A percentile compares a stretch with the other conserved stretches of the same genome.
These are phyloP conservation scores for Rhimphoctona megacephalus DNA, from an alignment of 2,888 invertebrate species.

Conservation along the genomic window DNA sequence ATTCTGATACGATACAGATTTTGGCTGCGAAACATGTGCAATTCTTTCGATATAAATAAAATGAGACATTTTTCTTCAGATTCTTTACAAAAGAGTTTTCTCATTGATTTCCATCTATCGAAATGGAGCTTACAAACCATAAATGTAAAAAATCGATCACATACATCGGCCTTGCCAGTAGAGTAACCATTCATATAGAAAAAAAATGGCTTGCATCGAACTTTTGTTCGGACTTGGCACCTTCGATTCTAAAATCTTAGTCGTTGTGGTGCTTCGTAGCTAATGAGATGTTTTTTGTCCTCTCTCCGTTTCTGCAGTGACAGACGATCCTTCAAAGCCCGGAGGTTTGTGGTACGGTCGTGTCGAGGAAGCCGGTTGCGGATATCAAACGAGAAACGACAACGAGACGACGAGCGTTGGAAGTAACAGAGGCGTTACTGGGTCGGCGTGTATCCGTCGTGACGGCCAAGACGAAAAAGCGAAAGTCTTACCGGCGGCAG, in stretches of 20 bases:
- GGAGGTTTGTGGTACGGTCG: constrained; percentile 43
- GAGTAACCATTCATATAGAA: not conserved
- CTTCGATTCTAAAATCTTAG: not conserved
- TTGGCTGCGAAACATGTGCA: too few relatives aligned
- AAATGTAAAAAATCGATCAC: not conserved
- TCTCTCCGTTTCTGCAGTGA: not conserved
- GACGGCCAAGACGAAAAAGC: constrained; percentile 55
- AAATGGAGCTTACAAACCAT: not conserved
- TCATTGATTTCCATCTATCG: not conserved
- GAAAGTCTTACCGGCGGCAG: constrained; percentile 72
- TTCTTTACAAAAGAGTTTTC: not conserved
- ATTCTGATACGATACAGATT: too few relatives aligned
- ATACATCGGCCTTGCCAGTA: not conserved
- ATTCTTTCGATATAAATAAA: not conserved
- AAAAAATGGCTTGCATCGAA: not conserved
- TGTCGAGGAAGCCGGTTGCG: constrained; percentile 34
- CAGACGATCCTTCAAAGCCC: constrained; percentile 46
- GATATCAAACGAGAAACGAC: constrained; percentile 50
- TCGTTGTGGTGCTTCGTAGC: not conserved
- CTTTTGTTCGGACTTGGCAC: not conserved
- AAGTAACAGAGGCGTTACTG: constrained; percentile 55
- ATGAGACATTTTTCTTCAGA: not conserved
- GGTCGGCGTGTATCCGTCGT: constrained; percentile 11
- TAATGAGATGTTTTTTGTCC: constrained; percentile 27
- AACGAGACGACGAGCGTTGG: constrained; percentile 49